Evolutionary conservation across 1,140 invertebrate species (phyloP).

Genomic region (Alviniconcha marisindica): DNA sequence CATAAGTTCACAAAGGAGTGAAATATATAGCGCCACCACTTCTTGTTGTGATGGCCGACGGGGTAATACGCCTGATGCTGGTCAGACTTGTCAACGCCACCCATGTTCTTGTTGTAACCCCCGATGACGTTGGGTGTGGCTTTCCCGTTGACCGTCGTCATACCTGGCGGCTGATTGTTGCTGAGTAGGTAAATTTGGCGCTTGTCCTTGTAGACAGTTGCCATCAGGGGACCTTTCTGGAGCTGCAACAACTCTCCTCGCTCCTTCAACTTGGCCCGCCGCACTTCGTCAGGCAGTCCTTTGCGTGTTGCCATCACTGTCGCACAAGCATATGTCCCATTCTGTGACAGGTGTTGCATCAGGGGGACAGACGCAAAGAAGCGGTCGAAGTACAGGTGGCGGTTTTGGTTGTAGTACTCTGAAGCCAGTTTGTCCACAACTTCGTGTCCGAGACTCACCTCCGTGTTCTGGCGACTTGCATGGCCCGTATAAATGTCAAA

Average conservation of each 20-base stretch:
- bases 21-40: slow-evolving; percentile 14
- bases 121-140: not conserved
- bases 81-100: slow-evolving; percentile 16
- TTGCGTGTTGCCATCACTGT: not conserved
- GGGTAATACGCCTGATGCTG: slow-evolving; percentile 8
- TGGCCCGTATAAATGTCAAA: not conserved
- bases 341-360: not conserved
- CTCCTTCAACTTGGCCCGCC: not conserved
- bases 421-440: not conserved
- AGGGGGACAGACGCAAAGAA: not conserved
- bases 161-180: slow-evolving; percentile 9
- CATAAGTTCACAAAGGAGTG: too few relatives aligned
- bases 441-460: not conserved
- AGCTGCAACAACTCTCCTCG: not conserved
- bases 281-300: not conserved
- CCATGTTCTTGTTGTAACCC: slow-evolving; percentile 8
- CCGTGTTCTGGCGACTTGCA: not conserved
- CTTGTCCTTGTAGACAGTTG: slow-evolving; percentile 12
- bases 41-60: slow-evolving; percentile 15
- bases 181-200: not conserved
- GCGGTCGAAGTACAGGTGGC: slow-evolving; percentile 21
- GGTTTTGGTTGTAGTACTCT: not conserved
- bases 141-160: too few relatives aligned
- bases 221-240: slow-evolving; percentile 2
- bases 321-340: not conserved